Conservation (phyloP, 1,140 invertebrate genomes). For the Drosophila nannoptera region DNA sequence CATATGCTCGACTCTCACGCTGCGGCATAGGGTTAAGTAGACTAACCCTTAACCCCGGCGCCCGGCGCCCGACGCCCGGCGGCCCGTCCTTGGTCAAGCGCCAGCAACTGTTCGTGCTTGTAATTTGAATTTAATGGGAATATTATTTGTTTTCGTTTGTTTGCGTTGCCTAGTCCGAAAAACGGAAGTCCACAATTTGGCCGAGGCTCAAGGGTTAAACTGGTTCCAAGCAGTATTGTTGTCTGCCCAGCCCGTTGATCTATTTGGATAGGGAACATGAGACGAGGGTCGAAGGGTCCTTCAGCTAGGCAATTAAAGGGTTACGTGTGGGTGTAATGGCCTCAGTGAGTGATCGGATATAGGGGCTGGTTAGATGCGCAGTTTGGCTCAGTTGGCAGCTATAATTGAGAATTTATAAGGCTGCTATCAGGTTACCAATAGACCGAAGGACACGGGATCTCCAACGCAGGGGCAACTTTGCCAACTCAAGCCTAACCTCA, state of each 20-base stretch:
- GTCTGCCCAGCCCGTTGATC: constrained; percentile 47
- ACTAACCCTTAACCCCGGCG: constrained; percentile 29
- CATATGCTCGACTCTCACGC: constrained; percentile 52
- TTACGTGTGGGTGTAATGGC: constrained; percentile 20
- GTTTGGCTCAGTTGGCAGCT: neutral
- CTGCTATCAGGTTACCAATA: constrained; percentile 6
- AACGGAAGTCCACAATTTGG: constrained; percentile 49
- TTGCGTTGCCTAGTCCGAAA: constrained; percentile 23
- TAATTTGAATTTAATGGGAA: constrained; percentile 71
- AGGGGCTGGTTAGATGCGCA: neutral
- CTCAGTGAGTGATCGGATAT: constrained; percentile 19
- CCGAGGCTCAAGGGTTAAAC: constrained; percentile 39
- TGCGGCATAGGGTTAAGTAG: constrained; percentile 26
- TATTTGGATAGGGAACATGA: constrained; percentile 25
- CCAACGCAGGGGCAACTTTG: too few species aligned
- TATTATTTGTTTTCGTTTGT: constrained; percentile 67
- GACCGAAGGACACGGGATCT: neutral
- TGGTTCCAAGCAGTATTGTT: constrained; percentile 29
- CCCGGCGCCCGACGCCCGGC: too few species aligned
- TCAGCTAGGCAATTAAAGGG: constrained; percentile 50
- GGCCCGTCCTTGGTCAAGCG: neutral
- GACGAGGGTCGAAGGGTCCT: constrained; percentile 7
- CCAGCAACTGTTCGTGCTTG: constrained; percentile 58
- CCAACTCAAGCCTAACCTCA: neutral
- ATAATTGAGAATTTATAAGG: constrained; percentile 2